Percentiles rank a stretch among this genome's conserved stretches.
These are phyloP conservation scores for Drosophila nr. medialis DNA, from an alignment of 2,888 invertebrate species.

Conservation along the genomic window DNA sequence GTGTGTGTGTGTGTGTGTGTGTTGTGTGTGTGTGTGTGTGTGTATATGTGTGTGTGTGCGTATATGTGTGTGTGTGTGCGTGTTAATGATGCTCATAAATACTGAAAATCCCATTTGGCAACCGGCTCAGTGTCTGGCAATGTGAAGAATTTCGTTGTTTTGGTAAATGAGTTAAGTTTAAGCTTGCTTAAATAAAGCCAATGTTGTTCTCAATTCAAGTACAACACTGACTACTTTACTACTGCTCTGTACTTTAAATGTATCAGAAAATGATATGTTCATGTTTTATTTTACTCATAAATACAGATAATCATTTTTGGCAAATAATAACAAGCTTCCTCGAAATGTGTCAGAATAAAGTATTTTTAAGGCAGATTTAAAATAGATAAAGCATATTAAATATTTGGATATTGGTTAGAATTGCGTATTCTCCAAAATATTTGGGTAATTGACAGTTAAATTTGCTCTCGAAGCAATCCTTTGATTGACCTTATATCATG, in stretches of 20 bases:
- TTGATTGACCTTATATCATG: neutral
- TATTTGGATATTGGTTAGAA: neutral
- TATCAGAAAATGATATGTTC: neutral
- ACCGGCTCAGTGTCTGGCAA: neutral
- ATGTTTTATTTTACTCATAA: neutral
- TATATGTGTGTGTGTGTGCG: neutral
- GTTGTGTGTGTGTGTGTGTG: no score
- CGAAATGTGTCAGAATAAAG: no score
- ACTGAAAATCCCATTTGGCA: slow-evolving; percentile 36
- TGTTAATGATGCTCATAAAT: slow-evolving; percentile 53
- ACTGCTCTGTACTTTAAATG: neutral
- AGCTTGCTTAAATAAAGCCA: slow-evolving; percentile 2
- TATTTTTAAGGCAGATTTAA: neutral
- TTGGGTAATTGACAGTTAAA: neutral
- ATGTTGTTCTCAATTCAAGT: neutral
- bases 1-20: no score
- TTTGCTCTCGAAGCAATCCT: neutral
- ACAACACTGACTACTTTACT: neutral
- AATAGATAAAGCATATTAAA: neutral
- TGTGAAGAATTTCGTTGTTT: neutral
- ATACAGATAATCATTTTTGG: neutral
- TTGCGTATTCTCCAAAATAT: neutral
- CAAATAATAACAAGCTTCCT: no score
- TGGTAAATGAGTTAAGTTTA: slow-evolving; percentile 11
- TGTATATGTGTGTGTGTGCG: neutral